phyloP scores from a whole-genome alignment of 1,140 invertebrate genomes.

The Nylanderia fulva region DNA sequence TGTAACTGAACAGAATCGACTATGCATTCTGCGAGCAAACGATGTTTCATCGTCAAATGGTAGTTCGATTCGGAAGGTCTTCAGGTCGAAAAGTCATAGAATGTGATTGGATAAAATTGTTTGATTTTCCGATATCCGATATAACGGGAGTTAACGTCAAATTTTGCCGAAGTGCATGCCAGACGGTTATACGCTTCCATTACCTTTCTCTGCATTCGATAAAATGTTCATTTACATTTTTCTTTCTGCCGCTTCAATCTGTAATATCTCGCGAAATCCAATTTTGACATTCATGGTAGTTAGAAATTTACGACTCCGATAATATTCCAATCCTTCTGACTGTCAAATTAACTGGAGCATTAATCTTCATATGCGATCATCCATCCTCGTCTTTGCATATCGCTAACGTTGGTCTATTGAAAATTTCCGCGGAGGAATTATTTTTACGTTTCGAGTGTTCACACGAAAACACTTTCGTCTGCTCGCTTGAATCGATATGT shows the following conservation, averaged over 20 bases:
- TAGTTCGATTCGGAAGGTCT: constrained; percentile 44
- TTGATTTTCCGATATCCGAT: constrained; percentile 62
- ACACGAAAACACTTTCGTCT: not conserved
- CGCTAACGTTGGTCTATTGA: not conserved
- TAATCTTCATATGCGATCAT: constrained; percentile 25
- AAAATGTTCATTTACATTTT: constrained; percentile 59
- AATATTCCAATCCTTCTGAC: not conserved
- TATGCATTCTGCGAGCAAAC: constrained; percentile 23
- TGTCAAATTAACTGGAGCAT: not conserved
- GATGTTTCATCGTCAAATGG: constrained; percentile 47
- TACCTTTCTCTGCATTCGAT: constrained; percentile 39
- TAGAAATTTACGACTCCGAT: constrained; percentile 40
- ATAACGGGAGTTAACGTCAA: constrained; percentile 55
- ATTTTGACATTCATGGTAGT: constrained; percentile 47
- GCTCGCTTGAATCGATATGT: too few relatives aligned
- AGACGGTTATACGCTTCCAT: constrained; percentile 53
- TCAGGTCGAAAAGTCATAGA: constrained; percentile 55
- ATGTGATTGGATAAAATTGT: constrained; percentile 56
- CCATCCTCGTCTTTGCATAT: not conserved
- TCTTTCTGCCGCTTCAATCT: constrained; percentile 37
- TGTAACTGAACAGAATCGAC: constrained; percentile 23
- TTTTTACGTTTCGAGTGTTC: not conserved
- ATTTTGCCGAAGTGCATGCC: constrained; percentile 43
- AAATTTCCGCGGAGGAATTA: constrained; percentile 21
- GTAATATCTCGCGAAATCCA: constrained; percentile 47